phyloP scores from a whole-genome alignment of 2,888 invertebrate species.

The Nesidiocoris tenuis region DNA sequence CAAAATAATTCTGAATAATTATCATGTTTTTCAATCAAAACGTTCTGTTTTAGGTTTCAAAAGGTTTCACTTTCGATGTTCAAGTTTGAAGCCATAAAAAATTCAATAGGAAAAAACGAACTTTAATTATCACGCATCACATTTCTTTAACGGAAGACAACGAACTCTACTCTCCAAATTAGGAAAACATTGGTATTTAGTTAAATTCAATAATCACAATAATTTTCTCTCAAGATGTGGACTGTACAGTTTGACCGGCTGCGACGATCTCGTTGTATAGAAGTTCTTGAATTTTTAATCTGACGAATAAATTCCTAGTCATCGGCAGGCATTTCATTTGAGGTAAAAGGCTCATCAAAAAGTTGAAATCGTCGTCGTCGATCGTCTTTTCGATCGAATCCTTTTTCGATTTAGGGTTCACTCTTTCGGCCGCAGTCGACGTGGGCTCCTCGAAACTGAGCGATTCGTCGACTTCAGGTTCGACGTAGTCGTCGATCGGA shows the following conservation, averaged over 20 bases:
- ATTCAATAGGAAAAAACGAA: too few species aligned
- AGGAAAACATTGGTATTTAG: too few species aligned
- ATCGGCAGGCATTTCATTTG: slow-evolving; percentile 53
- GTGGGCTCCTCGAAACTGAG: not conserved
- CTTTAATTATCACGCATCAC: too few species aligned
- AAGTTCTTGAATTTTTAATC: slow-evolving; percentile 56
- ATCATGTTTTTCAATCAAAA: too few species aligned
- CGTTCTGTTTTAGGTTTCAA: too few species aligned
- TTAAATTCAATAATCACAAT: too few species aligned
- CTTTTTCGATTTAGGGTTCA: not conserved
- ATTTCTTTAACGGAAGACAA: too few species aligned
- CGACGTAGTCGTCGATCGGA: not conserved
- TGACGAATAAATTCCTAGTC: slow-evolving; percentile 54
- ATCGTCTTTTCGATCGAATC: slow-evolving; percentile 6
- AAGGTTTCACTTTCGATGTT: too few species aligned
- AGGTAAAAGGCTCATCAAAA: slow-evolving; percentile 55
- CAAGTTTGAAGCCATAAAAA: too few species aligned
- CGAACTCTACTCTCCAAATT: too few species aligned
- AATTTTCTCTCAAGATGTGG: too few species aligned
- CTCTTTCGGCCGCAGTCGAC: not conserved
- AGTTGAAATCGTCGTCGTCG: slow-evolving; percentile 56
- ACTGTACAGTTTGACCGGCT: not conserved
- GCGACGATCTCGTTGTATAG: slow-evolving; percentile 52
- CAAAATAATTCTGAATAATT: too few species aligned
- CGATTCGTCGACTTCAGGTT: not conserved